Evolutionary conservation across 2,888 invertebrate genomes (phyloP), one percentile per base, ranked within the genome.

Genomic region (Dusona sp.): DNA sequence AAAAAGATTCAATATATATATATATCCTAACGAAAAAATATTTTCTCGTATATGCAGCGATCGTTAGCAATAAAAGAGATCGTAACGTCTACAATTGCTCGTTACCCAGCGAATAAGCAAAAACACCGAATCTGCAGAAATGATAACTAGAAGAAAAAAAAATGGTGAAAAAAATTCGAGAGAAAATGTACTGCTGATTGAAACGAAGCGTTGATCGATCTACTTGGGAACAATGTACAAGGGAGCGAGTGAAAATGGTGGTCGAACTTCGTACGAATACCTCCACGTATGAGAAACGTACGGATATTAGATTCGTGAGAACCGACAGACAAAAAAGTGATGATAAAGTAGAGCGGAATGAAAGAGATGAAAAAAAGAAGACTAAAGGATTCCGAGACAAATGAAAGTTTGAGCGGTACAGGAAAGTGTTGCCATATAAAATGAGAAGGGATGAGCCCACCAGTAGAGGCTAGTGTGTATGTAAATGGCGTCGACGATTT

Each of bases 401-500:
- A 45, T 33, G 78, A 73, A 38, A 77, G 65, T 57, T 36, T 38
- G 54, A 65, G n/a, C n/a, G 54, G 42, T 54, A 64, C 25, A 16
- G 67, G 45, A 73, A 79, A 73, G 68, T 48, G 70, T 25, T 13
- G 13, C 61, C 29, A 61, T 61, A 29, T 29, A 61, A 61, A 16
- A 61, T 61, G 61, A 61, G 61, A 61, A 61, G 29, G 29, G 25
- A 48, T 48, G 70, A 48, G 25, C 57, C 64, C 42, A 45, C 11
- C n/a, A 51, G 45, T 19, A 33, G 73, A 22, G 29, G 19, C 38
- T 25, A n/a, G 54, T 29, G n/a, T 29, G 70, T 75, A 78, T 80
- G 75, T 80, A 61, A 80, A 75, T 84, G 75, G 79, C 70, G 74
- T 75, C 61, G 70, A 38, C 61, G 64, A 84, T 84, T 84, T 84